Percentiles rank a stretch among this genome's conserved stretches.
Evolutionary conservation across 2,888 invertebrate genomes (phyloP).

Genomic region (Alloscopus bannaensis): DNA sequence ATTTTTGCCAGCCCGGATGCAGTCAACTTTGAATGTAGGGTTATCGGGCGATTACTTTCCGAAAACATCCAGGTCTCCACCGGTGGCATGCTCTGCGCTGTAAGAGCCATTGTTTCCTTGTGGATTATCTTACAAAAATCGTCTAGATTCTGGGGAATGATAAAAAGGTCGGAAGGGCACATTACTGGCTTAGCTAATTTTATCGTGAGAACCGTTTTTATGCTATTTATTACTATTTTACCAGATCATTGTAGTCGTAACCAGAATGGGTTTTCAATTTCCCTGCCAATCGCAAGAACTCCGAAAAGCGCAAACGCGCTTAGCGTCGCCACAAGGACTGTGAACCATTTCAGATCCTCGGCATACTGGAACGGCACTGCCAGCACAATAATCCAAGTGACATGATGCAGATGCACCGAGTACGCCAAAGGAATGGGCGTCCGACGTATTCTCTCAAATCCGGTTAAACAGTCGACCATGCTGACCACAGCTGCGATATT

Average conservation of each 20-base stretch:
- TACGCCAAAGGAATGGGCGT: conserved; percentile 72
- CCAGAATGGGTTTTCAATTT: conserved; percentile 72
- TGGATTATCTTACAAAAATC: conserved; percentile 68
- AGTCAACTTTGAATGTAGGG: conserved; percentile 40
- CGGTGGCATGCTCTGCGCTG: conserved; percentile 60
- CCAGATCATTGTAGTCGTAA: conserved; percentile 70
- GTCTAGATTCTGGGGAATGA: conserved; percentile 57
- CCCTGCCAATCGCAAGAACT: conserved; percentile 69
- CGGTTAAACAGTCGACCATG: conserved; percentile 69
- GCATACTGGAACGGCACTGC: conserved; percentile 61
- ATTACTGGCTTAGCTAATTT: not conserved
- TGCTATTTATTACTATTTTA: conserved; percentile 3
- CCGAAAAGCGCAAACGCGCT: conserved; percentile 69
- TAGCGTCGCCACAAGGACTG: conserved; percentile 64
- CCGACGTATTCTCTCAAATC: conserved; percentile 70
- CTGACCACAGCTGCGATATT: conserved; percentile 51
- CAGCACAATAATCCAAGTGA: conserved; percentile 60
- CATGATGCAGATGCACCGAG: conserved; percentile 69
- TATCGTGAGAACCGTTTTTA: not conserved
- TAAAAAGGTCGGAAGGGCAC: not conserved
- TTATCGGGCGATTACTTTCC: conserved; percentile 53
- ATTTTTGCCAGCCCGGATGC: conserved; percentile 47
- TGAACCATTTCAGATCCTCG: conserved; percentile 63
- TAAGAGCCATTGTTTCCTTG: conserved; percentile 60
- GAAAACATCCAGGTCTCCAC: conserved; percentile 63